Percentiles rank a stretch among this genome's conserved stretches.
These are phyloP conservation scores for Anarhynchus alexandrinus DNA, from an alignment of 2,113 vertebrate species.

Conservation along the genomic window DNA sequence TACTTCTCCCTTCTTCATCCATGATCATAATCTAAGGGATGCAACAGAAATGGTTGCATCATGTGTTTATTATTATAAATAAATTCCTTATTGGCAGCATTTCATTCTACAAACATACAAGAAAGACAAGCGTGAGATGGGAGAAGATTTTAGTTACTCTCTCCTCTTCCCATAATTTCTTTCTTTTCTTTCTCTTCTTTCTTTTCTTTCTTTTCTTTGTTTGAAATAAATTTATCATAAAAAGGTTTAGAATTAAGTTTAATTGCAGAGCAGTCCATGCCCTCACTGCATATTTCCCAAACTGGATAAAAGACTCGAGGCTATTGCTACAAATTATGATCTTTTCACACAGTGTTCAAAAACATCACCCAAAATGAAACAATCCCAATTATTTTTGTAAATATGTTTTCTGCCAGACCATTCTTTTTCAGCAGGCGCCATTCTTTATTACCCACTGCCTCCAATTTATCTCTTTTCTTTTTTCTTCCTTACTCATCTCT, in stretches of 20 bases:
- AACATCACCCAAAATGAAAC: background rate
- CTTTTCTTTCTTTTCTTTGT: background rate
- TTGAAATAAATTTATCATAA: background rate
- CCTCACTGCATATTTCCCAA: background rate
- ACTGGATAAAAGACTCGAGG: background rate
- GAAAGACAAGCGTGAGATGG: background rate
- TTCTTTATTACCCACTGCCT: background rate
- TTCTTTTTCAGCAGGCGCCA: background rate
- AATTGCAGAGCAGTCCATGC: background rate
- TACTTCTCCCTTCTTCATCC: constrained; percentile 25
- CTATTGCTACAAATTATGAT: background rate
- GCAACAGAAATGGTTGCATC: background rate
- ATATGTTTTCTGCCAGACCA: background rate
- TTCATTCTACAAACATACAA: background rate
- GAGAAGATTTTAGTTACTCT: background rate
- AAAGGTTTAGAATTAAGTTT: background rate
- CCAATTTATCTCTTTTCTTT: background rate
- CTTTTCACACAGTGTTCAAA: background rate
- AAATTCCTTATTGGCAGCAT: background rate
- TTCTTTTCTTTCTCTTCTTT: background rate
- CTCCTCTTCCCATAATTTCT: background rate
- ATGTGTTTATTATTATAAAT: constrained; percentile 41
- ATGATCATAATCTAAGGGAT: constrained; percentile 5
- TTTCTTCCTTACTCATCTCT: background rate
- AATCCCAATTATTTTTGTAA: background rate